Evolutionary conservation across 2,888 invertebrate genomes (phyloP), one percentile per base, ranked within the genome.

Genomic region (Rotaria magnacalcarata): DNA sequence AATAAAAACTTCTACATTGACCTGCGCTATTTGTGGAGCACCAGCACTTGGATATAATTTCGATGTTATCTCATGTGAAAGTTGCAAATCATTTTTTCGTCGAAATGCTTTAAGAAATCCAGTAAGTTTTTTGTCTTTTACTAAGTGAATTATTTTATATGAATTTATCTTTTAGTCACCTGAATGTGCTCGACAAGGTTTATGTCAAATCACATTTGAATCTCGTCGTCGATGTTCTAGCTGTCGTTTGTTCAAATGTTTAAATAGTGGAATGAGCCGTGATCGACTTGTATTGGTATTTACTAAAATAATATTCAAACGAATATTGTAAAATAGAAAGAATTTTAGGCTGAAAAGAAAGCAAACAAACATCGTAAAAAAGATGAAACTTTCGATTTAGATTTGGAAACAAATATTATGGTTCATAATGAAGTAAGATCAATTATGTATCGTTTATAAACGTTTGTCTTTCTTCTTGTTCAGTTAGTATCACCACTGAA

Each of bases 181-280:
- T 16, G 14, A 67, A 67, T 67, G 67, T 67, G 34, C 67, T 27
- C 67, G 34, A 16, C 34, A 27, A 34, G 34, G 19, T 34, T 27
- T 19, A 41, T 67, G 67, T 67, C 19, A 67, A 34, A 67, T 67
- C 0, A 67, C 67, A 67, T 67, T 34, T 34, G 67, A 67, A 41
- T 67, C 67, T 34, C 67, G 67, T 67, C 67, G 67, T 67, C 67
- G 27, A 34, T 67, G 67, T 67, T 67, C 67, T 34, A 34, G 34
- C 34, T 67, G 67, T 67, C 67, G 67, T 67, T 34, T 67, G 6
- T 6, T 41, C 4, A 67, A 67, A 67, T 67, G 67, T 67, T 2
- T 67, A 19, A 19, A 34, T 6, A 34, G 14, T 34, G 67, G 67
- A 34, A 67, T 67, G 67, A 41, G 34, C 1, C 67, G 34, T 41